Evolutionary conservation across 2,888 invertebrate species (phyloP).

Genomic region (Lepidonotus clava): DNA sequence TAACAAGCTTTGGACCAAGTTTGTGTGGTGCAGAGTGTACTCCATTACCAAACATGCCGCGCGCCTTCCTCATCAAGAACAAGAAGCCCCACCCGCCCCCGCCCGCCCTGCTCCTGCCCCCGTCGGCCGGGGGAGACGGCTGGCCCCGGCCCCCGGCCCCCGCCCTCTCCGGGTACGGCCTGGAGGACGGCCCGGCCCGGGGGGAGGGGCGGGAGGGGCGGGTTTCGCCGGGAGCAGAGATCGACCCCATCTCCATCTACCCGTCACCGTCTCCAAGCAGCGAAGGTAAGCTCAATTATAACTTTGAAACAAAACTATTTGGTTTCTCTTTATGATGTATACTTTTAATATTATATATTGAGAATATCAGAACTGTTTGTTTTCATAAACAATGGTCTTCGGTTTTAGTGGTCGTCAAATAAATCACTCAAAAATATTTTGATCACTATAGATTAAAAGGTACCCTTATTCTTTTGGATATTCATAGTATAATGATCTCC

Average conservation of each 20-base stretch:
- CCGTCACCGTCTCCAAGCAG: constrained; percentile 44
- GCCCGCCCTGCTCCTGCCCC: neutral
- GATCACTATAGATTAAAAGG: no score
- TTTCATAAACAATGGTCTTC: no score
- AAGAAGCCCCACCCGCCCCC: constrained; percentile 20
- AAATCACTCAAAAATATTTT: no score
- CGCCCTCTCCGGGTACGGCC: no score
- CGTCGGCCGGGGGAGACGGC: neutral
- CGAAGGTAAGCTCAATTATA: constrained; percentile 34
- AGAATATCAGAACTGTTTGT: no score
- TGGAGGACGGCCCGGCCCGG: neutral
- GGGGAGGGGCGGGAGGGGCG: neutral
- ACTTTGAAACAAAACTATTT: neutral
- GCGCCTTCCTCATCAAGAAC: constrained; percentile 45
- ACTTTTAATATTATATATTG: no score
- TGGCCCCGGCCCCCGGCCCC: neutral
- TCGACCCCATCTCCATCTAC: constrained; percentile 26
- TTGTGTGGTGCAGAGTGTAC: no score
- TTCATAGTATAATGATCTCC: no score
- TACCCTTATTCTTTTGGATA: no score
- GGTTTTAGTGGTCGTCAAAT: no score
- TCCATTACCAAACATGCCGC: constrained; percentile 19
- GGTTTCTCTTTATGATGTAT: neutral
- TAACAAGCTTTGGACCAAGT: no score
- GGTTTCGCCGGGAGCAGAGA: neutral